Conservation (phyloP, 2,113 vertebrate genomes). For the Bungarus multicinctus region DNA sequence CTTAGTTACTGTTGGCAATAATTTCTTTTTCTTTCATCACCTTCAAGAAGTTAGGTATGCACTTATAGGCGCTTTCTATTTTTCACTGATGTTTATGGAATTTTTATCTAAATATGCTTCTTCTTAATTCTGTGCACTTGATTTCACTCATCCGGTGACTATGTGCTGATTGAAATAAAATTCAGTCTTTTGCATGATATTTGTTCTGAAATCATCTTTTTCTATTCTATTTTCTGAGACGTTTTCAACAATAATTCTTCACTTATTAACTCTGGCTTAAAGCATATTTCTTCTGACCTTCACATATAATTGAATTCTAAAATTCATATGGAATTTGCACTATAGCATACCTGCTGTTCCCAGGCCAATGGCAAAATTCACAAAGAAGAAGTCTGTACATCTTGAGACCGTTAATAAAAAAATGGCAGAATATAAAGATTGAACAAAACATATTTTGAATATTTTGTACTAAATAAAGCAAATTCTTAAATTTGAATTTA, state of each 20-base stretch:
- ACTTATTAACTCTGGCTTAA: conserved; percentile 15
- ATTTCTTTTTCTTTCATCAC: background rate
- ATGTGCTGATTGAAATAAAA: background rate
- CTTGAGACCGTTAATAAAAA: background rate
- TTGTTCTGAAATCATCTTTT: background rate
- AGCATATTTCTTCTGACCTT: background rate
- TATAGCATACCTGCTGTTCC: background rate
- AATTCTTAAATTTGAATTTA: background rate
- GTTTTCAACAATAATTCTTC: background rate
- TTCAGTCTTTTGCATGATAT: background rate
- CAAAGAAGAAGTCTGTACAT: background rate
- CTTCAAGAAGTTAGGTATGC: conserved; percentile 9
- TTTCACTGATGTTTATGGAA: background rate
- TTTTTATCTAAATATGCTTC: background rate
- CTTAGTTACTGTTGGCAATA: background rate
- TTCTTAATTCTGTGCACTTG: conserved; percentile 1
- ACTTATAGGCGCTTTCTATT: background rate
- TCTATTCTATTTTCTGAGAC: background rate
- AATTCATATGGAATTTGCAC: background rate
- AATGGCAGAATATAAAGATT: background rate
- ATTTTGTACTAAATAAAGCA: background rate
- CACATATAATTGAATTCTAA: background rate
- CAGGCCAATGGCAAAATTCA: background rate
- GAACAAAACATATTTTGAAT: background rate
- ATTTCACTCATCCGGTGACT: background rate